Evolutionary conservation across 2,113 vertebrate species (phyloP), one percentile per base, ranked within the genome.

Genomic region (Limanda limanda): DNA sequence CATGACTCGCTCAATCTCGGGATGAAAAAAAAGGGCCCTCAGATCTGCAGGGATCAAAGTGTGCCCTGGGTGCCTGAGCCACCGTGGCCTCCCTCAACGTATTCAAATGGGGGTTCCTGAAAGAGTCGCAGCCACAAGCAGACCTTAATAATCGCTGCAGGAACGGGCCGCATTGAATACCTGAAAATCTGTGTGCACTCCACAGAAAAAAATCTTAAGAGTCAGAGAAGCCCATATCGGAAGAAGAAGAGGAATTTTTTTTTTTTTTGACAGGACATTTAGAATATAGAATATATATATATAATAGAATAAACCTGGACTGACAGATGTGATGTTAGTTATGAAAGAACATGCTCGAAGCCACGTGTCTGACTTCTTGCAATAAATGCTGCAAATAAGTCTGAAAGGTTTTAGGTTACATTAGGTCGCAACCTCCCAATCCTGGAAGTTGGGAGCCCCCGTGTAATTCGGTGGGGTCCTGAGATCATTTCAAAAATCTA

Each of bases 1-100:
- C 74, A 85, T 79, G 90, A 89, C 86, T 89, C 54, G 64, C 84
- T 83, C 83, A 83, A 88, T 88, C 91, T 85, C 78, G 37, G 86
- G 86, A 89, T 66, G 11, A 68, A 76, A 84, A 86, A 81, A 82
- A 27, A 78, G 65, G 48, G 86, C 35, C 74, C 81, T 93, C 88
- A 92, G 91, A 93, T 92, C 83, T 91, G 85, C 31, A 13, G 86
- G 88, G 91, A 93, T 94, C 93, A 94, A 94, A 94, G 93, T 84
- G 81, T 90, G 84, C 92, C 92, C 92, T 88, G 88, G 86, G 91
- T 91, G 89, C 88, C 86, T 88, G 79, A 88, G 84, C 89, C 91
- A 89, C 88, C 35, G 73, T 86, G 88, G 88, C 89, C 90, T 91
- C 90, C 84, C 80, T 89, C 83, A 88, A 67, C 89, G 89, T 93